phyloP scores from a whole-genome alignment of 2,797 vertebrate genomes.

The Halcyon leucocephala region DNA sequence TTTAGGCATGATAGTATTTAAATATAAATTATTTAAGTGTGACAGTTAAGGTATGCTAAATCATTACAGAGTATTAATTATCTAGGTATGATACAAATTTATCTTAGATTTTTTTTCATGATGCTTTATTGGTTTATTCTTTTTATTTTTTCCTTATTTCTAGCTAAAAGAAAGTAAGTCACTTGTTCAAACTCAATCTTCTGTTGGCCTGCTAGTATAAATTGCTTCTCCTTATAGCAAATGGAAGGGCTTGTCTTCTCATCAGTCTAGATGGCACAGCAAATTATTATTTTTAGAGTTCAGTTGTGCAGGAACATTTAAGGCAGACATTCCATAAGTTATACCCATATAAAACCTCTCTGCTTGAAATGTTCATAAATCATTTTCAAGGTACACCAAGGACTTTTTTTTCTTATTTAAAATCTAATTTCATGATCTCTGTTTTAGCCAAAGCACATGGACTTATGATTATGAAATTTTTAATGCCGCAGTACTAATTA shows the following conservation, averaged over 20 bases:
- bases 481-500: neutral
- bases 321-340: neutral
- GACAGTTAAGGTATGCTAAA: neutral
- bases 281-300: conserved; percentile 13
- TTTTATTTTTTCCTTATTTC: neutral
- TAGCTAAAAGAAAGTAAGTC: neutral
- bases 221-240: neutral
- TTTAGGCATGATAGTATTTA: neutral
- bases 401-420: neutral
- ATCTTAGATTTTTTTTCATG: neutral
- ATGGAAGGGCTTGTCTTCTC: neutral
- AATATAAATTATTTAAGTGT: neutral
- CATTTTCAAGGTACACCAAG: neutral
- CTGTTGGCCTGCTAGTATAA: neutral
- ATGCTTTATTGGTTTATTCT: neutral
- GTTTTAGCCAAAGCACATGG: neutral
- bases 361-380: neutral
- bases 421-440: neutral
- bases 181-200: neutral
- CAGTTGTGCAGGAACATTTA: neutral
- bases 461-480: neutral
- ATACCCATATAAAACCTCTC: neutral
- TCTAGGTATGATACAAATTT: neutral
- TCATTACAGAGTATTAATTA: neutral
- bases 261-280: neutral